Evolutionary conservation across 2,797 vertebrate genomes (phyloP).

Genomic region (Paguma larvata): DNA sequence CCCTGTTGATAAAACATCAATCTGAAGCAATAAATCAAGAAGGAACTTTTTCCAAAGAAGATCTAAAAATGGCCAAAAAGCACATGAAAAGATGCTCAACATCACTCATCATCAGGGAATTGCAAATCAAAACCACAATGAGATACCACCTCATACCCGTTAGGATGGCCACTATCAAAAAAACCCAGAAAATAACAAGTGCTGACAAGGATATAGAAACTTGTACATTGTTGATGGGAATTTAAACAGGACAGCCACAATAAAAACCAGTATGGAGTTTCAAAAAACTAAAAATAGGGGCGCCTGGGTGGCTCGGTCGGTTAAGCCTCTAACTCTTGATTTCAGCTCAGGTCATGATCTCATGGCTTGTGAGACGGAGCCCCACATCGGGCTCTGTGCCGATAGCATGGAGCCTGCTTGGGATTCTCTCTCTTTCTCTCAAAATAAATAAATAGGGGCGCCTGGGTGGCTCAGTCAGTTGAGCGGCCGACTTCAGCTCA

Average conservation of each 20-base stretch:
- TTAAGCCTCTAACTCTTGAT: too few relatives aligned
- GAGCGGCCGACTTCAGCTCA: too few relatives aligned
- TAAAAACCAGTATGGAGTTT: not conserved
- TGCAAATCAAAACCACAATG: slow-evolving; percentile 1
- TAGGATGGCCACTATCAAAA: not conserved
- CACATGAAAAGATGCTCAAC: not conserved
- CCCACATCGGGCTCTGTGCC: too few relatives aligned
- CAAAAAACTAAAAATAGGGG: slow-evolving; percentile 32
- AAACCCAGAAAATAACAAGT: not conserved
- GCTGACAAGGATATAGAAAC: not conserved
- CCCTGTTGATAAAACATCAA: slow-evolving; percentile 29
- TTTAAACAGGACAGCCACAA: not conserved
- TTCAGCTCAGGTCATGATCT: too few relatives aligned
- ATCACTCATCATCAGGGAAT: not conserved
- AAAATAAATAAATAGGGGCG: too few relatives aligned
- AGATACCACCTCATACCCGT: not conserved
- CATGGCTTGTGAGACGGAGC: too few relatives aligned
- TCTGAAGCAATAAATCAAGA: slow-evolving; percentile 54
- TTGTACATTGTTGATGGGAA: not conserved
- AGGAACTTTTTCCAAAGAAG: slow-evolving; percentile 25
- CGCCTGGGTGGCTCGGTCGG: too few relatives aligned
- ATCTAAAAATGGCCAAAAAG: not conserved
- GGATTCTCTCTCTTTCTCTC: too few relatives aligned
- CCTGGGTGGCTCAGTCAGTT: too few relatives aligned
- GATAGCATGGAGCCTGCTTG: too few relatives aligned